Base-by-base conservation (phyloP, 1,140 invertebrate species). In the Drosophila nannoptera region DNA sequence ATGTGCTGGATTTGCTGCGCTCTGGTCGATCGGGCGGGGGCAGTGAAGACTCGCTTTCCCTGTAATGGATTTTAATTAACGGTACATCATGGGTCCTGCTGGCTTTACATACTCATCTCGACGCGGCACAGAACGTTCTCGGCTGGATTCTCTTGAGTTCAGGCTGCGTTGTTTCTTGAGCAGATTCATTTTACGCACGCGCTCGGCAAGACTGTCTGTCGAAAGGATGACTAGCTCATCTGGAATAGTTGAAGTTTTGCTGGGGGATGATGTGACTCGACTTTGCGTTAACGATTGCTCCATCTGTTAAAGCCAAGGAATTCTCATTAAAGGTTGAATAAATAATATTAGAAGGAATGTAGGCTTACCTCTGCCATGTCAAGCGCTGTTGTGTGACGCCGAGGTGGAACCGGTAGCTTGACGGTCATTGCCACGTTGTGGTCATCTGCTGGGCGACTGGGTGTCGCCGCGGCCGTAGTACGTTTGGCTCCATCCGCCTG, bases 341-440 rank as follows among this genome's bases (percentile, higher is more conserved):
- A 7, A 6, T 12, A 14, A n/a, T 43, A 14, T 14, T 2, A 7
- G 43, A 22, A 46, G 9, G 9, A 29, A 46, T 11, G 4, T 3
- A 9, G 12, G 7, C 32, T 68, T 45, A 88, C 88, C 77, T 89
- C 88, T 53, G 92, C 92, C 8, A 92, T 91, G 73, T 93, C 92
- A 59, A 91, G 89, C 22, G 91, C 91, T 64, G 91, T 91, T 38
- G 90, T 89, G 52, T 89, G 90, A 73, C 92, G 91, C 65, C 92
- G 88, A 75, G 92, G 91, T 12, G 93, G 93, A 69, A 94, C 89
- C 66, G 92, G 93, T 48, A 94, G 83, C 80, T 91, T 93, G 62
- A 94, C 90, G 32, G 93, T 93, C 69, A 93, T 90, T n/a, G 91
- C 91, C 66, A 90, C 90, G 74, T 88, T 63, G 12, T 89, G 78